phyloP scores from a whole-genome alignment of 2,113 vertebrate genomes.

The Scomber japonicus region DNA sequence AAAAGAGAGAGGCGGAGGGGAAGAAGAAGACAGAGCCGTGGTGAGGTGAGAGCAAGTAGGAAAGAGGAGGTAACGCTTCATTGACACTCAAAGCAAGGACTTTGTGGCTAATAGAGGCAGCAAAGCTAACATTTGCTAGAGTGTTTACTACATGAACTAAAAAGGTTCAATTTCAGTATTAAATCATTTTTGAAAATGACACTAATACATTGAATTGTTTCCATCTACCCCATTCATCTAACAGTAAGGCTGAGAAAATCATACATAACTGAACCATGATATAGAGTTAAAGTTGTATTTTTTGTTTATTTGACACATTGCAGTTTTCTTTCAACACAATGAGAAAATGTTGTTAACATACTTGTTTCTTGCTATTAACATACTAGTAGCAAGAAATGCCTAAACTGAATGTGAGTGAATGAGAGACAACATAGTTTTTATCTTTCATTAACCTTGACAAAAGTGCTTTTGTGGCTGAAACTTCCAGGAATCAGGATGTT shows the following conservation, averaged over 20 bases:
- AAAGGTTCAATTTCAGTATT: slow-evolving; percentile 1
- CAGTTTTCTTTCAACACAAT: no score
- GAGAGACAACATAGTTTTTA: no score
- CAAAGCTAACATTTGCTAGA: neutral
- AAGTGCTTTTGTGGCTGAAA: no score
- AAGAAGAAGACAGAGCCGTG: neutral
- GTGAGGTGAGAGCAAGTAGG: neutral
- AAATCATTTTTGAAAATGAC: slow-evolving; percentile 4
- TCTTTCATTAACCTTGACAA: no score
- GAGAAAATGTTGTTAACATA: no score
- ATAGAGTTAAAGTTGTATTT: neutral
- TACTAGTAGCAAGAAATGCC: no score
- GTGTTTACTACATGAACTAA: neutral
- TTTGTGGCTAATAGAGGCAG: neutral
- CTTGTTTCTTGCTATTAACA: no score
- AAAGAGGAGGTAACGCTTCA: slow-evolving; percentile 14
- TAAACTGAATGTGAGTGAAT: no score
- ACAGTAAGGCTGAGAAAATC: no score
- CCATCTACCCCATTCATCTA: no score
- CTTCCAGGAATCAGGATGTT: no score
- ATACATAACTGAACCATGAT: neutral
- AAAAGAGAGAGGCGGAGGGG: neutral
- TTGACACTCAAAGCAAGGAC: slow-evolving; percentile 12
- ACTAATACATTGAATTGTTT: neutral
- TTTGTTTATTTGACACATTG: neutral